Evolutionary conservation across 2,113 vertebrate genomes (phyloP).

Genomic region (Toxostoma redivivum): DNA sequence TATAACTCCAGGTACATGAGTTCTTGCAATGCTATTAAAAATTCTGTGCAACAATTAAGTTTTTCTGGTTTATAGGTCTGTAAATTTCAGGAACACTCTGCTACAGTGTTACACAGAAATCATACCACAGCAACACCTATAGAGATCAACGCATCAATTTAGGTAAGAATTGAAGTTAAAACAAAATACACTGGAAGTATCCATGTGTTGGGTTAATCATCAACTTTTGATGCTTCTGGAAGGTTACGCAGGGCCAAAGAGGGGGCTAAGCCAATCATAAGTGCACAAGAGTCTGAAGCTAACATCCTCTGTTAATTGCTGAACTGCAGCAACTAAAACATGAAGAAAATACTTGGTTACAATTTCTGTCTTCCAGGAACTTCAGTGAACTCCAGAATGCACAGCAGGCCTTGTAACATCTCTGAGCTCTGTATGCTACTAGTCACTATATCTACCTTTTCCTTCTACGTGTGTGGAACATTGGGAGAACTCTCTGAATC

Average conservation of each 20-base stretch:
- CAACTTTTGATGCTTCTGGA: not conserved
- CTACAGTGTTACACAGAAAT: not conserved
- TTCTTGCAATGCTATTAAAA: not conserved
- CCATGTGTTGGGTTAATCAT: not conserved
- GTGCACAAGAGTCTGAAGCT: not conserved
- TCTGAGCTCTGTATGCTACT: not conserved
- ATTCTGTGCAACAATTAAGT: not conserved
- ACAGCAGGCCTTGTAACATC: not conserved
- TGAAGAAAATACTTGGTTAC: not conserved
- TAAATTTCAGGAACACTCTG: not conserved
- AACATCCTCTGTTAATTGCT: not conserved
- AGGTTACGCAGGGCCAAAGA: not conserved
- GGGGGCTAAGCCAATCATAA: not conserved
- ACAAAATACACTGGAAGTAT: not conserved
- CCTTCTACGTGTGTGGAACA: not conserved
- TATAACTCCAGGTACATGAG: not conserved
- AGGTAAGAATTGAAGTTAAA: not conserved
- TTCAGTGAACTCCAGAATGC: not conserved
- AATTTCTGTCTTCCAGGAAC: not conserved
- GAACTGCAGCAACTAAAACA: not conserved
- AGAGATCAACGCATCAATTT: not conserved
- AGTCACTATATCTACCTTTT: not conserved
- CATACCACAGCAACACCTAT: not conserved
- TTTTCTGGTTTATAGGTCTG: not conserved
- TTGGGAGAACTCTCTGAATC: not conserved